Evolutionary conservation across 2,113 vertebrate species (phyloP), one percentile per base, ranked within the genome.

Genomic region (Calidris pugnax): DNA sequence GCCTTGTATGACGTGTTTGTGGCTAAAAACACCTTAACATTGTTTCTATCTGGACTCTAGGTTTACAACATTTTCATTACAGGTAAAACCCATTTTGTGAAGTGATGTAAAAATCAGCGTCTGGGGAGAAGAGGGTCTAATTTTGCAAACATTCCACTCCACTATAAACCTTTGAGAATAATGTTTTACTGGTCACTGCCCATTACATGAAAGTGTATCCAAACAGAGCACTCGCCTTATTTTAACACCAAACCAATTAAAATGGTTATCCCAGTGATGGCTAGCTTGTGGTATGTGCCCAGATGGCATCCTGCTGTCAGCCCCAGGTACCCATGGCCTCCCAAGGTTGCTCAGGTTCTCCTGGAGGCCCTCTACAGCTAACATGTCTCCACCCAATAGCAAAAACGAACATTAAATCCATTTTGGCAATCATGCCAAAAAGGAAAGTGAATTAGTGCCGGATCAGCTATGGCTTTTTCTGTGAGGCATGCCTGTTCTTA

Each of bases 271-370:
- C 8, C 20, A 37, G 12, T 0, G 10, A 27, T 5, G 9, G 37
- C 3, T 2, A 3, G 4, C 28, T 33, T 41, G 33, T 3, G 2
- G 5, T 4, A 7, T 5, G 32, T 50, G 53, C 20, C 24, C 1
- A 1, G 28, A 10, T 37, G 17, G 28, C 21, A 81, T 39, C 45
- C 21, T 48, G 10, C 13, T 55, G 30, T 33, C 59, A 27, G 35
- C 7, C 26, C 33, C 45, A 39, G 27, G 22, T 33, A 71, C 10
- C n/a, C 3, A 1, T 12, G 18, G 39, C 35, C 20, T 68, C 27
- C 19, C 43, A 43, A 5, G 12, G 62, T 20, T 66, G 35, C 47
- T 43, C 35, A 22, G 12, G 2, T 53, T 39, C 7, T 87, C 47
- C n/a, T 41, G 60, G 11, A 59, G 18, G n/a, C 37, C 5, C 33